Percentiles rank a stretch among this genome's conserved stretches.
Evolutionary conservation across 2,113 vertebrate species (phyloP).

Genomic region (Anolis sagrei): DNA sequence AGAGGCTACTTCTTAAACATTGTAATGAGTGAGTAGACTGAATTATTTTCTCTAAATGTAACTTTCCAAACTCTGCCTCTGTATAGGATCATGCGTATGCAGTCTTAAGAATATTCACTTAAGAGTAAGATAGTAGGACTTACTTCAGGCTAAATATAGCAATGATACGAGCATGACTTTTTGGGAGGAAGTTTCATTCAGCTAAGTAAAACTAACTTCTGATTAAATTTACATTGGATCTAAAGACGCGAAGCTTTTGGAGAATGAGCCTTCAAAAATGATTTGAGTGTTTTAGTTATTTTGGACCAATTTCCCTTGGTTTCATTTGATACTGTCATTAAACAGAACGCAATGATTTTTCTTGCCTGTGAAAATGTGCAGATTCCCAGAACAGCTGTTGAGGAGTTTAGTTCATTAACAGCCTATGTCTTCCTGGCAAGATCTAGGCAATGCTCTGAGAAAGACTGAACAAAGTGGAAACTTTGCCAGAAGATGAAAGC

Average conservation of each 20-base stretch:
- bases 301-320: slow-evolving; percentile 1
- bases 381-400: slow-evolving; percentile 56
- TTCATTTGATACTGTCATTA: slow-evolving; percentile 46
- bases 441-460: slow-evolving; percentile 56
- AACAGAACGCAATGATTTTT: slow-evolving; percentile 30
- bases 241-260: not conserved
- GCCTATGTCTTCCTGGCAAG: slow-evolving; percentile 58
- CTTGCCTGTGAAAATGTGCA: slow-evolving; percentile 43
- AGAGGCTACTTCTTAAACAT: no score
- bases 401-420: slow-evolving; percentile 60
- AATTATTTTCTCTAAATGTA: no score
- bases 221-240: not conserved
- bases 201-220: not conserved
- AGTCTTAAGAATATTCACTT: not conserved
- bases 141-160: not conserved
- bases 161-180: not conserved
- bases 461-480: slow-evolving; percentile 65
- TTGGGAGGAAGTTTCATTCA: not conserved
- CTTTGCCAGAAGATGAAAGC: slow-evolving; percentile 59
- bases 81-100: not conserved
- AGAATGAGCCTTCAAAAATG: slow-evolving; percentile 23
- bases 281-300: slow-evolving; percentile 19
- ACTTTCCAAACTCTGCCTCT: no score
- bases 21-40: no score
- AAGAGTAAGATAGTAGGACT: not conserved